Conservation (phyloP, 2,797 vertebrate genomes). For the Rallus crepitans region DNA sequence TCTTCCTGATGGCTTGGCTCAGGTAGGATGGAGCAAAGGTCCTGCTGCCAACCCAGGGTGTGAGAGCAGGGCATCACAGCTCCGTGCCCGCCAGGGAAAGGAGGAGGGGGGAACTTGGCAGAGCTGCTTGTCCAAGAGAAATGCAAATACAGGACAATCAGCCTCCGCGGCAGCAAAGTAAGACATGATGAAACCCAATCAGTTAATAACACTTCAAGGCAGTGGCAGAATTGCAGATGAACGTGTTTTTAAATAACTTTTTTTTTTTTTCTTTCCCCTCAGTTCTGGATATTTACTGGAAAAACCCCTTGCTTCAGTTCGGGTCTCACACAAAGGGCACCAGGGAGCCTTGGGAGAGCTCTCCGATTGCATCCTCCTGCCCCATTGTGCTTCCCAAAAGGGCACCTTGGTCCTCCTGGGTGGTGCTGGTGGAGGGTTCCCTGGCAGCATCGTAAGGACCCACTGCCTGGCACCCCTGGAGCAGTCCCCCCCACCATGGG, state of each 20-base stretch:
- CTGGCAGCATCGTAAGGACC: rapidly evolving
- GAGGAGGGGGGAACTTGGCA: rapidly evolving
- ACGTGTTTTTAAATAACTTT: background rate
- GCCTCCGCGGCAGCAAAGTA: background rate
- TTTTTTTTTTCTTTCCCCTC: background rate
- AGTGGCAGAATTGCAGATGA: constrained; percentile 31
- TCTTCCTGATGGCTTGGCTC: rapidly evolving
- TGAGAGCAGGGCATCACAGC: rapidly evolving
- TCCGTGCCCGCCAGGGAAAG: rapidly evolving
- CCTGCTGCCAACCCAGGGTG: rapidly evolving
- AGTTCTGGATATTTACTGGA: background rate
- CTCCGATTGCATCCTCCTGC: background rate
- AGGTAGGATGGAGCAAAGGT: background rate
- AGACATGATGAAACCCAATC: constrained; percentile 54
- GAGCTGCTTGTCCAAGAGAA: constrained; percentile 4
- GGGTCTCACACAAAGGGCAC: background rate
- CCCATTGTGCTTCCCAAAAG: rapidly evolving
- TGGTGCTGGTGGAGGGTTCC: background rate
- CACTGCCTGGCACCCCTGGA: background rate
- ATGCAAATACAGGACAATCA: constrained; percentile 56
- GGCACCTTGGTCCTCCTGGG: background rate
- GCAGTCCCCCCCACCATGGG: rapidly evolving
- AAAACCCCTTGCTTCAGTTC: rapidly evolving
- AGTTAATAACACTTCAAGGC: constrained; percentile 45
- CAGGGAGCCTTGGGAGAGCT: background rate